Evolutionary conservation across 2,113 vertebrate genomes (phyloP), one percentile per base, ranked within the genome.

Genomic region (Ailurus styani): DNA sequence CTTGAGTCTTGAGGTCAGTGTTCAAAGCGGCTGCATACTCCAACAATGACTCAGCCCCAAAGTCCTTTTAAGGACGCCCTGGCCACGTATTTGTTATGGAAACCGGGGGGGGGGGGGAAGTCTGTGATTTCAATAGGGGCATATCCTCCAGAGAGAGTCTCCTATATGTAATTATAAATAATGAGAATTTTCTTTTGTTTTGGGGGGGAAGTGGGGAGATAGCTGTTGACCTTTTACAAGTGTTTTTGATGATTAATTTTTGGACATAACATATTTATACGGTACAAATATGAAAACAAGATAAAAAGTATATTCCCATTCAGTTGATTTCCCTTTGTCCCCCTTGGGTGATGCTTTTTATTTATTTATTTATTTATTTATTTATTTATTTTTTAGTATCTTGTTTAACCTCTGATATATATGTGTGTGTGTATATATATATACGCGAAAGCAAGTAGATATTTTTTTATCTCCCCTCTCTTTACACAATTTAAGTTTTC

Each of bases 31-130:
- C 72, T 55, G 50, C 27, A 29, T 87, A 57, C 45, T 79, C 75
- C 23, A 68, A 54, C 79, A 17, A 45, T 96, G 95, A 96, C 93
- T 98, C 89, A 96, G 34, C 23, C 27, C 42, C 52, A 20, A 86
- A 72, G 66, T 89, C 66, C 18, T 50, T 68, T 95, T 47, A 91
- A 89, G 97, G 86, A 72, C 25, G 68, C 34, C 34, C 29, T 81
- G 85, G 57, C 60, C 54, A 20, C 54, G 6, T 20, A 62, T 78
- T 92, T 93, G 66, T 82, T 82, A 57, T 42, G 66, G 78, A 96
- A 95, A 91, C n/a, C 47, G 68, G 40, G 91, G 57, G 62, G 81
- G 82, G 68, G 40, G 91, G 57, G 62, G 81, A 86, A 52, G 52
- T 25, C 45, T 57, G 20, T 47, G 45, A 75, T 93, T 93, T 96